Evolutionary conservation across 35 echinoderm and acorn worm species (phyloP).

Genomic region (Ophiothrix spiculata): DNA sequence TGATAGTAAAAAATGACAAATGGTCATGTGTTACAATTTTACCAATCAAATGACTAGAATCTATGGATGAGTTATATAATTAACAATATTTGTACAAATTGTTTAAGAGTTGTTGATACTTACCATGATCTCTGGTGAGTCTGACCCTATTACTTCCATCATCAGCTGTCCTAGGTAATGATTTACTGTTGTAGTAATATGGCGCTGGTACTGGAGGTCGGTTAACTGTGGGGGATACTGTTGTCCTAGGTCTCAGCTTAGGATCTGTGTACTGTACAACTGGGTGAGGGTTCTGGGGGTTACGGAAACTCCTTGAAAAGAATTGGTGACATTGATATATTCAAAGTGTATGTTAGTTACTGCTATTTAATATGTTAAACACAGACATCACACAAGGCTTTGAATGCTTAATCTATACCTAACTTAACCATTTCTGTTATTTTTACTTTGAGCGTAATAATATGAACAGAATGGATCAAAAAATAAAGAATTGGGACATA

Average conservation of each 20-base stretch:
- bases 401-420: too few relatives aligned
- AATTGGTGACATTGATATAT: neutral
- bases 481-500: too few relatives aligned
- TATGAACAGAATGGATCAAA: too few relatives aligned
- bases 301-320: slow-evolving; percentile 80
- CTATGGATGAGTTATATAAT: too few relatives aligned
- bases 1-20: too few relatives aligned
- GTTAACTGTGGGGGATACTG: neutral
- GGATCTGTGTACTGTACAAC: slow-evolving; percentile 86
- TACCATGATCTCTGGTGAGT: slow-evolving; percentile 68
- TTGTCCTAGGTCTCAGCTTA: slow-evolving; percentile 29
- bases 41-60: too few relatives aligned
- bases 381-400: too few relatives aligned
- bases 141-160: slow-evolving; percentile 62
- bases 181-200: slow-evolving; percentile 79
- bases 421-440: too few relatives aligned
- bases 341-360: neutral
- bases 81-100: too few relatives aligned
- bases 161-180: slow-evolving; percentile 64
- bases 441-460: too few relatives aligned
- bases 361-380: too few relatives aligned
- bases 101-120: slow-evolving; percentile 80
- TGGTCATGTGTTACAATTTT: too few relatives aligned
- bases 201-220: slow-evolving; percentile 89
- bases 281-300: slow-evolving; percentile 82